Conservation (phyloP, 1,140 invertebrate species). For the Eriocheir sinensis region DNA sequence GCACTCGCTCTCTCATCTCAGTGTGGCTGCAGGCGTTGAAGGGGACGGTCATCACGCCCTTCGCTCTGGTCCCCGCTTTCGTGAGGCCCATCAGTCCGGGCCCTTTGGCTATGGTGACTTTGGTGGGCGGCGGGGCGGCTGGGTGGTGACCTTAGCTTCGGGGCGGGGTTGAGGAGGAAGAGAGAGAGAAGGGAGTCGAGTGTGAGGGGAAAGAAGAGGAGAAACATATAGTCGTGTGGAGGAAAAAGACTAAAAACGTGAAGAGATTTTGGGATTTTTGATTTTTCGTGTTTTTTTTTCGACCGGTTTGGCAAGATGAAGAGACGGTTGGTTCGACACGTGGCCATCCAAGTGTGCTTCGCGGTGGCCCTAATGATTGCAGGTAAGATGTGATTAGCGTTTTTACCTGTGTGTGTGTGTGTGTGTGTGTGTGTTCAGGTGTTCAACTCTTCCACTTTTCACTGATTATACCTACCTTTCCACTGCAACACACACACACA, state of each 20-base stretch:
- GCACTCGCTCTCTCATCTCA: not conserved
- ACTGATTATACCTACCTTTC: not conserved
- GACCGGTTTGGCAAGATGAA: too few species aligned
- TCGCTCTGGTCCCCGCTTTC: not conserved
- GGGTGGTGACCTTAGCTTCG: too few species aligned
- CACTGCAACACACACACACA: slow-evolving; percentile 1
- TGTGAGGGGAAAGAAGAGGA: not conserved
- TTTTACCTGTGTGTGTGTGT: not conserved
- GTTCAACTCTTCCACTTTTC: not conserved
- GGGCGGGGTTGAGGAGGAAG: too few species aligned
- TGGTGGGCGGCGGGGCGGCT: not conserved
- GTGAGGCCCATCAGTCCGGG: too few species aligned
- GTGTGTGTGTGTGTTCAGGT: not conserved
- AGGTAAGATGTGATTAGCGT: not conserved
- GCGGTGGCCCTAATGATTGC: not conserved
- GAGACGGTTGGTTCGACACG: not conserved
- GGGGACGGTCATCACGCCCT: not conserved
- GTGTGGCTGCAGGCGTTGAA: not conserved
- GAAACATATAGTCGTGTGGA: too few species aligned
- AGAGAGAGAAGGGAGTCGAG: not conserved
- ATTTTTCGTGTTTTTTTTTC: too few species aligned
- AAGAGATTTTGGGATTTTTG: too few species aligned
- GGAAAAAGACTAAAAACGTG: too few species aligned
- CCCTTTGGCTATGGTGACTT: not conserved
- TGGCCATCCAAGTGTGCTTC: not conserved